Percentiles rank a stretch among this genome's conserved stretches.
Evolutionary conservation across 2,888 invertebrate genomes (phyloP).

Genomic region (Amphiduros pacificus): DNA sequence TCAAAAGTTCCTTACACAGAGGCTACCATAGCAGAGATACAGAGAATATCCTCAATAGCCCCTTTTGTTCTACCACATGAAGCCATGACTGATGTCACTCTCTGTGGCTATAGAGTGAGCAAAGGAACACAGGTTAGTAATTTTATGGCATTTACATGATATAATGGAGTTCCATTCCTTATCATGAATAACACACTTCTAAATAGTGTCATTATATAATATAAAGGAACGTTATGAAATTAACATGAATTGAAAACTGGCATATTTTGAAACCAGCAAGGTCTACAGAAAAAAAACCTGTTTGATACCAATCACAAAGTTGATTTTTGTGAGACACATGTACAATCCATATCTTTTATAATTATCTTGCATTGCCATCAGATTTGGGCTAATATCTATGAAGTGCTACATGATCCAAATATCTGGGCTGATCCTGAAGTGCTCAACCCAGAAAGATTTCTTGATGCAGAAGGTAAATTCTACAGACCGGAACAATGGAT

Average conservation of each 20-base stretch:
- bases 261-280: no score
- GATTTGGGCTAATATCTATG: slow-evolving; percentile 33
- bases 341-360: no score
- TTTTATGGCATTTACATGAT: no score
- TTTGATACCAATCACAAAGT: no score
- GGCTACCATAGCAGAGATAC: slow-evolving; percentile 37
- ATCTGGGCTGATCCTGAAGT: slow-evolving; percentile 36
- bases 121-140: slow-evolving; percentile 5
- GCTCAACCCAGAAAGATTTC: slow-evolving; percentile 41
- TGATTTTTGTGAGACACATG: no score
- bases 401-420: slow-evolving; percentile 36
- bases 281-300: no score
- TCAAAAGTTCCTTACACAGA: slow-evolving; percentile 35
- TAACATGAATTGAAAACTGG: no score
- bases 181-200: neutral
- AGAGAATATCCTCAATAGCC: slow-evolving; percentile 33
- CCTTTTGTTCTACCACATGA: slow-evolving; percentile 34
- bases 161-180: neutral
- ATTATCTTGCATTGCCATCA: no score
- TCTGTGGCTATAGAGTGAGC: neutral
- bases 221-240: no score
- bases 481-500: neutral
- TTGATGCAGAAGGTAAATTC: slow-evolving; percentile 32
- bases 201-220: no score
- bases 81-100: slow-evolving; percentile 33